Evolutionary conservation across 2,113 vertebrate genomes (phyloP), one percentile per base, ranked within the genome.

Genomic region (Peromyscus maniculatus): DNA sequence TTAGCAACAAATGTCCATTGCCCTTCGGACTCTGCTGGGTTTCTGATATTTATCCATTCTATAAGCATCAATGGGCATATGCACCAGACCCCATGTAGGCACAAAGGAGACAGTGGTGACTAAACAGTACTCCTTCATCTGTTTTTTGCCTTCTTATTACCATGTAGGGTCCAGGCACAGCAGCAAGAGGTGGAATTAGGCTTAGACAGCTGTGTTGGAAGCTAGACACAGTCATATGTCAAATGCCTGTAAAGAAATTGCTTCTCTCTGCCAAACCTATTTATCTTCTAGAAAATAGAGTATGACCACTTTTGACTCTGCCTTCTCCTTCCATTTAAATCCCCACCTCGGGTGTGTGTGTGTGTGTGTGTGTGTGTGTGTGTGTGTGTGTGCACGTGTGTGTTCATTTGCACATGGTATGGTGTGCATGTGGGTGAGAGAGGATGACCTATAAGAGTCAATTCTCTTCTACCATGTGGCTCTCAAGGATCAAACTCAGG

Each of bases 61-160:
- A 4, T 1, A 21, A 55, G 39, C 31, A 6, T 39, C 66, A 69
- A 57, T 28, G 15, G 19, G 3, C 2, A 6, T n/a, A 24, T 64
- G 31, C 13, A 11, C 24, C 36, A 33, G 84, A 39, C 2, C 4
- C 1, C 77, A 36, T 52, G n/a, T 26, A 92, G 86, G 13, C 33
- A 21, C 15, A 36, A 46, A 46, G 39, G 19, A 79, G 36, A 3
- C 31, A 31, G 17, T 55, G 66, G 13, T 69, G 31, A 66, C 36
- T 24, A 36, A 62, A 22, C 36, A 26, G 12, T 8, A 13, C 8
- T 7, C 5, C 8, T 75, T 77, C 52, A 7, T 77, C 64, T 71
- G 15, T 2, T 1, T 22, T 36, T 6, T 72, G 52, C 5, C 36
- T 12, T 10, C 22, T 3, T 80, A 2, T 6, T 9, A 22, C 9